A percentile compares a stretch with the other conserved stretches of the same genome.
Conservation (phyloP, 2,888 invertebrate genomes). For the Philereme vetulata region DNA sequence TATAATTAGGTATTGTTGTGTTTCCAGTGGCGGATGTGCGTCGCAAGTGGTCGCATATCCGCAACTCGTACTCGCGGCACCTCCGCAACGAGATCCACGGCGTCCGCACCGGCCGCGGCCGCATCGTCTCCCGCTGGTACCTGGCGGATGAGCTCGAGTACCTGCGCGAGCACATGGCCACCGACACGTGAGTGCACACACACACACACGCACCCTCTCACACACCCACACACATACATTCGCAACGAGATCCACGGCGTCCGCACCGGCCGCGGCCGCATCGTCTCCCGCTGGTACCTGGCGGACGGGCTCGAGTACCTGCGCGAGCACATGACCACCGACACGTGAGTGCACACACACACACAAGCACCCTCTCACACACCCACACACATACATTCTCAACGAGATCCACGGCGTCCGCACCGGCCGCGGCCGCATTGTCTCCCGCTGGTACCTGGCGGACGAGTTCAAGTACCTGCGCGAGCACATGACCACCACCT, state of each 20-base stretch:
- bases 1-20: neutral
- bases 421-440: slow-evolving; percentile 73
- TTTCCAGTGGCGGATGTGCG: slow-evolving; percentile 71
- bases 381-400: slow-evolving; percentile 66
- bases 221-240: too few relatives aligned
- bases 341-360: slow-evolving; percentile 51
- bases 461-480: slow-evolving; percentile 75
- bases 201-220: neutral
- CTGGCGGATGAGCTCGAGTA: slow-evolving; percentile 76
- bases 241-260: slow-evolving; percentile 77
- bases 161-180: slow-evolving; percentile 77
- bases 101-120: slow-evolving; percentile 73
- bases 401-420: slow-evolving; percentile 77
- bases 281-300: slow-evolving; percentile 75
- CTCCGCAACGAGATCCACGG: slow-evolving; percentile 77
- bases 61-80: slow-evolving; percentile 79
- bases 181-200: slow-evolving; percentile 59
- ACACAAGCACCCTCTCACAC: too few relatives aligned
- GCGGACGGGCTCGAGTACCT: slow-evolving; percentile 77
- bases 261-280: slow-evolving; percentile 73
- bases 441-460: slow-evolving; percentile 76
- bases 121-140: slow-evolving; percentile 74
- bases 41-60: slow-evolving; percentile 78
- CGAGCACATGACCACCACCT: slow-evolving; percentile 72
- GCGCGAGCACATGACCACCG: slow-evolving; percentile 77